Conservation (phyloP, 2,113 vertebrate genomes). For the Lophotis ruficrista region DNA sequence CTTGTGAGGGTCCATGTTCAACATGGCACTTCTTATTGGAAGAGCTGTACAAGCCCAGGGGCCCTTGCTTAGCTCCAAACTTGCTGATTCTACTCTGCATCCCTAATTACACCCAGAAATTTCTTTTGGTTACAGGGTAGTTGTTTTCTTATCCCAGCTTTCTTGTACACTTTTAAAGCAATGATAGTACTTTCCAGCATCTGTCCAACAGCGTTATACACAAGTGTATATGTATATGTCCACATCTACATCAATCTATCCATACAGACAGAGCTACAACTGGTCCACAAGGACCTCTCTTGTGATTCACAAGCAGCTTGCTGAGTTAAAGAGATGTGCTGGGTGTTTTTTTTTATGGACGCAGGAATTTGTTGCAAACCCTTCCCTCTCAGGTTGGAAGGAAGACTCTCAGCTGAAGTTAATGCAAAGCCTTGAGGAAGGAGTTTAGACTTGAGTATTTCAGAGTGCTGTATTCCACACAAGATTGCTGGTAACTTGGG, state of each 20-base stretch:
- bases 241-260: too few relatives aligned
- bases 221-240: not conserved
- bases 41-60: not conserved
- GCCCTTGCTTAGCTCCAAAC: not conserved
- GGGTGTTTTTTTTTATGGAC: not conserved
- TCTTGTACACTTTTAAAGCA: not conserved
- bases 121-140: not conserved
- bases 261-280: not conserved
- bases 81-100: not conserved
- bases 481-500: not conserved
- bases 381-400: not conserved
- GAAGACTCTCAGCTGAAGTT: not conserved
- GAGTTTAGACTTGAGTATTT: not conserved
- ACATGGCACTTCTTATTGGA: accelerated
- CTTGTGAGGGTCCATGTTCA: not conserved
- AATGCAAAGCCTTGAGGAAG: not conserved
- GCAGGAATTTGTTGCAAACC: not conserved
- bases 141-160: not conserved
- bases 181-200: not conserved
- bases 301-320: not conserved
- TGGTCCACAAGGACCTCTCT: not conserved
- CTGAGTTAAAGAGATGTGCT: not conserved
- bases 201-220: not conserved
- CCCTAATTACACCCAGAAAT: not conserved
- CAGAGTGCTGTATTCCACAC: not conserved